Evolutionary conservation across 2,888 invertebrate species (phyloP), one percentile per base, ranked within the genome.

Genomic region (Euplexia lucipara): DNA sequence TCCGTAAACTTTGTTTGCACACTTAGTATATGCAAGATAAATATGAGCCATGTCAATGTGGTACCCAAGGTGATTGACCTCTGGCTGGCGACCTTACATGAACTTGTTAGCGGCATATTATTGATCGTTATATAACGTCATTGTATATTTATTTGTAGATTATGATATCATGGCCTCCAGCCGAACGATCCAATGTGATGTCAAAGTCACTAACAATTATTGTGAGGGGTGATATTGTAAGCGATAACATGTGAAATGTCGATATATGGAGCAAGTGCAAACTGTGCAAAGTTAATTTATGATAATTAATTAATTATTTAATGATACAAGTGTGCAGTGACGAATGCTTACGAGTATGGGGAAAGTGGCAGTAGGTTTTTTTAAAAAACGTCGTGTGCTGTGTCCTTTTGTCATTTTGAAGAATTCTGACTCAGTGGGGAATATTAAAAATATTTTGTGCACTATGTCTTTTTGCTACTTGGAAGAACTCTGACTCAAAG

Each of bases 21-120:
- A 39, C 18, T n/a, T 18, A 32, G n/a, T n/a, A 26, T 10, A 18
- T n/a, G 57, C 41, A 14, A 48, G 32, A 52, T 81, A 87, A 89
- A 90, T 88, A 88, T 87, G 86, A 81, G 77, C 79, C 70, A 75
- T 71, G 30, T 45, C 22, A 52, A 52, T 66, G 42, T 66, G 42
- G 34, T 52, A 5, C 18, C 26, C 45, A 42, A 57, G 63, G 62
- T 37, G 6, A 45, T 9, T 57, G 70, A 75, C 64, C 64, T 34
- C 30, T 62, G 37, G 37, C 48, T 45, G 48, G 22, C 10, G 56
- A 57, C 62, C 70, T 52, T 56, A 20, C 18, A 16, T 48, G 32
- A 42, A 51, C 62, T 52, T 69, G 34, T 49, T 12, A 16, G 32
- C 18, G n/a, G 45, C 14, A 61, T 56, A 67, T n/a, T n/a, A n/a